Evolutionary conservation across 37 sponge, comb jelly and placozoan genomes (phyloP).

Genomic region (Chondrilla cf. caribensis): DNA sequence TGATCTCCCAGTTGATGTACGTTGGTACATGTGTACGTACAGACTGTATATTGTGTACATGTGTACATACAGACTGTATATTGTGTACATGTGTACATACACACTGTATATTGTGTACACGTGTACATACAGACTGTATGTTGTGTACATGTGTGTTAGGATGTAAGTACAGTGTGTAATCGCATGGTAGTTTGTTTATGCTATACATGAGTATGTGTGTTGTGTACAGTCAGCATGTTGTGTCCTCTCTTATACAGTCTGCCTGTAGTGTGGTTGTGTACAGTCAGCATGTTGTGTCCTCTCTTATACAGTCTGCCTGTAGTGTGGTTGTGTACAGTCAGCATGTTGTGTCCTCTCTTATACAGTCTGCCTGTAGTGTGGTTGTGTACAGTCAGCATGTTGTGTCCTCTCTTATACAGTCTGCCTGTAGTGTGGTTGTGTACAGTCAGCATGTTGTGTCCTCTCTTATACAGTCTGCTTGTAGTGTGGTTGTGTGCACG

Average conservation of each 20-base stretch:
- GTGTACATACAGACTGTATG: too few relatives aligned
- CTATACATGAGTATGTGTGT: neutral
- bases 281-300: neutral
- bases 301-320: neutral
- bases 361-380: neutral
- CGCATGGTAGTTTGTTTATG: too few relatives aligned
- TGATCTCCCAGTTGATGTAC: neutral
- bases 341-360: too few relatives aligned
- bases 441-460: neutral
- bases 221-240: neutral
- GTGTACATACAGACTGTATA: neutral
- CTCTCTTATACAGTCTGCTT: neutral
- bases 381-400: too few relatives aligned
- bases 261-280: neutral
- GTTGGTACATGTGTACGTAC: neutral
- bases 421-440: neutral
- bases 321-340: too few relatives aligned
- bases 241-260: neutral
- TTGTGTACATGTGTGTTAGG: too few relatives aligned
- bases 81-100: too few relatives aligned
- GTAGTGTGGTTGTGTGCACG: slow-evolving; percentile 7
- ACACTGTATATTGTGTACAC: too few relatives aligned
- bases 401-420: neutral
- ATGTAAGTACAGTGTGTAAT: too few relatives aligned
- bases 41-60: neutral